Percentiles rank a stretch among this genome's conserved stretches.
phyloP scores from a whole-genome alignment of 92 coral and sea anemone genomes.

The Epizoanthus stellaris region DNA sequence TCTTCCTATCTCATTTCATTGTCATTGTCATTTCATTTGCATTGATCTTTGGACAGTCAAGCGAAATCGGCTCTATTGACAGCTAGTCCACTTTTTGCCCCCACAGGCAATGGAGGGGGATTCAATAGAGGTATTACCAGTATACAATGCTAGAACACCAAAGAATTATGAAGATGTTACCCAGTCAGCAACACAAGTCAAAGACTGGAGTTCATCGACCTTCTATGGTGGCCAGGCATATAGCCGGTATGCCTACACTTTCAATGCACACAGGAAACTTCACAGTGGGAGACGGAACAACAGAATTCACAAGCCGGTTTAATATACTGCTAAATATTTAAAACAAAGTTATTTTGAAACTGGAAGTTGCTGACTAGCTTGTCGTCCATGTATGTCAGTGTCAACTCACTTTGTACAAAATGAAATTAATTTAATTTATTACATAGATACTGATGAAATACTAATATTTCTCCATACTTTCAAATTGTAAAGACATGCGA shows the following conservation, averaged over 20 bases:
- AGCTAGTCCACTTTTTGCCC: not conserved
- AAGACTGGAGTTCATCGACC: conserved; percentile 96
- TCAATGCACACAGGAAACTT: conserved; percentile 29
- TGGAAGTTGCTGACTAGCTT: too few relatives aligned
- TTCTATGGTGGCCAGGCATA: conserved; percentile 75
- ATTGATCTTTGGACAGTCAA: too few relatives aligned
- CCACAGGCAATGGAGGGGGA: conserved; percentile 87
- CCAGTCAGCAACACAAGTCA: conserved; percentile 79
- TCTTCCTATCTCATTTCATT: too few relatives aligned
- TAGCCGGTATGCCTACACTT: conserved; percentile 23
- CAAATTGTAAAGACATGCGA: too few relatives aligned
- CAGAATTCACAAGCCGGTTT: conserved; percentile 9
- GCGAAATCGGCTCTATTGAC: too few relatives aligned
- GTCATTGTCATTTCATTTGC: too few relatives aligned
- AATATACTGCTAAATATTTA: not conserved
- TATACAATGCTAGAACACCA: conserved; percentile 92
- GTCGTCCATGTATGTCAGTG: too few relatives aligned
- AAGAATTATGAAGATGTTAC: conserved; percentile 93
- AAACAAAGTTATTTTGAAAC: too few relatives aligned
- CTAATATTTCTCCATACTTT: too few relatives aligned
- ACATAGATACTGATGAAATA: too few relatives aligned
- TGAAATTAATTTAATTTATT: too few relatives aligned
- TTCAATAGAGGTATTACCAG: conserved; percentile 93
- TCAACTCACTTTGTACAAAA: too few relatives aligned
- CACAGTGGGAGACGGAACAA: conserved; percentile 2